Evolutionary conservation across 2,113 vertebrate species (phyloP).

Genomic region (Nycticebus coucang): DNA sequence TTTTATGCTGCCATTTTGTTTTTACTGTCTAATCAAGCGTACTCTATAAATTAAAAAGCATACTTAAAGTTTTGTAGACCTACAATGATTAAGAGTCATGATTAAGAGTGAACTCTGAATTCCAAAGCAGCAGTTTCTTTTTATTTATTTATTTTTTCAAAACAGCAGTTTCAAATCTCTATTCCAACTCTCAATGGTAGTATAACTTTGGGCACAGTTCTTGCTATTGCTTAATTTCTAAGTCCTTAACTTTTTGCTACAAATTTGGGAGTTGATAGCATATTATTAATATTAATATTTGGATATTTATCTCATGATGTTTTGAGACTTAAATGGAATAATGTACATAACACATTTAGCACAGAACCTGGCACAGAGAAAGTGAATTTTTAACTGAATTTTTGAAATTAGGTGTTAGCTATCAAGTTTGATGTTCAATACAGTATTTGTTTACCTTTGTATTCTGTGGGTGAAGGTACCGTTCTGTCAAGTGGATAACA

Average conservation of each 20-base stretch:
- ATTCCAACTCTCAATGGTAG: neutral
- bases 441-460: neutral
- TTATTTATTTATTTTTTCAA: neutral
- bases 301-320: neutral
- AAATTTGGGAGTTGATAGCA: neutral
- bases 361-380: neutral
- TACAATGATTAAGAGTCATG: neutral
- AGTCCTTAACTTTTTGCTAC: neutral
- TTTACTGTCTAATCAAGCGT: neutral
- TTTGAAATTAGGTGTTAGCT: neutral
- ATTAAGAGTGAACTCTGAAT: neutral
- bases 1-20: neutral
- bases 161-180: neutral
- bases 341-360: neutral
- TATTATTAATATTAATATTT: neutral
- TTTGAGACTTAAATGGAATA: conserved; percentile 13
- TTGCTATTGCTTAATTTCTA: neutral
- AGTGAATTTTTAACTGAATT: conserved; percentile 6
- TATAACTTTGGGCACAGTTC: neutral
- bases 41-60: neutral
- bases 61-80: neutral
- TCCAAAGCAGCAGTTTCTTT: neutral
- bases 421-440: neutral
- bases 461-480: neutral
- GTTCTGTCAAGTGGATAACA: neutral